Conservation (phyloP, 1,140 invertebrate species). For the Penaeus vannamei region DNA sequence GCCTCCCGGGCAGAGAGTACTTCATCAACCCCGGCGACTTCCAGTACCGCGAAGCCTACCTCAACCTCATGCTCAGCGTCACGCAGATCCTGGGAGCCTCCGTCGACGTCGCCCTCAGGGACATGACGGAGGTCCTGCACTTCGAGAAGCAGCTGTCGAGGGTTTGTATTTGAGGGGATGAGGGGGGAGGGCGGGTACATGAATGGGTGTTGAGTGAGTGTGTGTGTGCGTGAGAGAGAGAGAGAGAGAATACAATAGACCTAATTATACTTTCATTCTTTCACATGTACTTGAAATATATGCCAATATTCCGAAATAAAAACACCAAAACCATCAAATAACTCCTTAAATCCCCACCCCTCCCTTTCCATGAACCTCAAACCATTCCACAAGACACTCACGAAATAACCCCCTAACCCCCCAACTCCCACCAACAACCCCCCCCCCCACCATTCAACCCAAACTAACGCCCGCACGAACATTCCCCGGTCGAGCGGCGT, state of each 20-base stretch:
- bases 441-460: no score
- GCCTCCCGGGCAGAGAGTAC: conserved; percentile 88
- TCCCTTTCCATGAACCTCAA: background rate
- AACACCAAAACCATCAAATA: background rate
- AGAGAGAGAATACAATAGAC: background rate
- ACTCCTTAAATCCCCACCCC: background rate
- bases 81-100: conserved; percentile 80
- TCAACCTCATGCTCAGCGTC: conserved; percentile 82
- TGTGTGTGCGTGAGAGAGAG: background rate
- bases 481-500: no score
- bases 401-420: no score
- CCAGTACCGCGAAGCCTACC: conserved; percentile 84
- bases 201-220: no score
- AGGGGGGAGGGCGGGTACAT: background rate
- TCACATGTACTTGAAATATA: background rate
- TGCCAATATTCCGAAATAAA: background rate
- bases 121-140: conserved; percentile 82
- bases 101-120: conserved; percentile 75
- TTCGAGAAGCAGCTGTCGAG: conserved; percentile 87
- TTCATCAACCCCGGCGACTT: conserved; percentile 82
- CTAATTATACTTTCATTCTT: background rate
- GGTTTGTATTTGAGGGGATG: conserved; percentile 71
- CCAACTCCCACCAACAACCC: background rate
- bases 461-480: no score
- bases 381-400: background rate